Evolutionary conservation across 2,113 vertebrate genomes (phyloP), one percentile per base, ranked within the genome.

Genomic region (Ovis canadensis): DNA sequence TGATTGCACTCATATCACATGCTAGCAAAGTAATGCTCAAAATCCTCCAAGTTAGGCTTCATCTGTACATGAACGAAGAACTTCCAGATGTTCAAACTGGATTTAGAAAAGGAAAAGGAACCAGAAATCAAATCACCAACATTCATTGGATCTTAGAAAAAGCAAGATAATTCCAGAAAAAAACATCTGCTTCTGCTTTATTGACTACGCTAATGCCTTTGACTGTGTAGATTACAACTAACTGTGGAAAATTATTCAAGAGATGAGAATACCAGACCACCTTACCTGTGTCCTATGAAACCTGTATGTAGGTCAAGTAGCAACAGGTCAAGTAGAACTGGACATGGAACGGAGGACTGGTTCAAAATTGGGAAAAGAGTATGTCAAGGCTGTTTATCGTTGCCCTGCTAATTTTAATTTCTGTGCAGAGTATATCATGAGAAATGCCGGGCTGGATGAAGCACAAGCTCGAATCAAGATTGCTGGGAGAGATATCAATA

Each of bases 381-480:
- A 10, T n/a, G 16, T 67, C 33, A 67, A 67, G 64, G 16, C 33
- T 67, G 33, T 67, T 8, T 67, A n/a, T 19, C 36, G n/a, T 36
- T 9, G 19, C 9, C n/a, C 64, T 67, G 17, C 4, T 36, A 5
- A 67, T 67, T 71, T 71, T 71, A 71, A 36, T n/a, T 71, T 21
- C 8, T 71, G 33, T 71, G 64, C 64, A 71, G 64, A 36, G n/a
- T 23, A 71, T 36, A 23, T 71, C n/a, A 40, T 71, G n/a, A 71
- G 67, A 71, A 40, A 71, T 40, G n/a, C n/a, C 0, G 0, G 10
- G n/a, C 19, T 12, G 9, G n/a, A 71, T 12, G 67, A 71, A 71
- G 9, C n/a, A 40, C 19, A 71, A 71, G n/a, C n/a, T 71, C 19
- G 5, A 71, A 40, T 40, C n/a, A 23, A 71, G 10, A 71, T 5